phyloP scores from a whole-genome alignment of 2,888 invertebrate species.

The Drosophila borborema region DNA sequence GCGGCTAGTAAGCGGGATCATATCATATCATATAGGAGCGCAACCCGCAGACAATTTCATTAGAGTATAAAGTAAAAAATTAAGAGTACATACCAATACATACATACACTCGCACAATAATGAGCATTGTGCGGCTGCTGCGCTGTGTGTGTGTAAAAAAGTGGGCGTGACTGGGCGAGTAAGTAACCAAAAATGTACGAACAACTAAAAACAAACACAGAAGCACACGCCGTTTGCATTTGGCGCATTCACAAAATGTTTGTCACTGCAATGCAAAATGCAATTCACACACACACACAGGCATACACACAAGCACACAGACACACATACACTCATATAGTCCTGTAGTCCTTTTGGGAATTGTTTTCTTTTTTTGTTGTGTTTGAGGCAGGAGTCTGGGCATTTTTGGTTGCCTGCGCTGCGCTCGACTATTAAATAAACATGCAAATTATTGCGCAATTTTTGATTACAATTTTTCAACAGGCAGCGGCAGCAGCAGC shows the following conservation, averaged over 20 bases:
- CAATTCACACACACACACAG: constrained; percentile 30
- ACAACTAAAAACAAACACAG: constrained; percentile 65
- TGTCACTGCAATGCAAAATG: constrained; percentile 68
- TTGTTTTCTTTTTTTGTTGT: constrained; percentile 10
- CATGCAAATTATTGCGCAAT: constrained; percentile 82
- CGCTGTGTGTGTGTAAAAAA: neutral
- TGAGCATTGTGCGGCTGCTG: constrained; percentile 34
- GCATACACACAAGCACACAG: neutral
- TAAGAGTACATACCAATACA: constrained; percentile 38
- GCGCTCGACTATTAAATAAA: constrained; percentile 76
- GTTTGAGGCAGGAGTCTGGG: neutral
- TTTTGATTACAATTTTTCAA: constrained; percentile 80
- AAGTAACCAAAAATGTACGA: constrained; percentile 50
- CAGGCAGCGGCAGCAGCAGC: constrained; percentile 34
- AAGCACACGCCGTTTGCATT: constrained; percentile 47
- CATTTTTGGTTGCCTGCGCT: constrained; percentile 21
- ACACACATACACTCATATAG: constrained; percentile 7
- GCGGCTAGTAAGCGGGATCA: constrained; percentile 9
- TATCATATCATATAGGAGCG: constrained; percentile 31
- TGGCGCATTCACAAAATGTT: constrained; percentile 73
- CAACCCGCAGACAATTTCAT: constrained; percentile 80
- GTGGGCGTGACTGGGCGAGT: constrained; percentile 13
- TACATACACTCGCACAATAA: constrained; percentile 34
- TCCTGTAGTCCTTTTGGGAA: constrained; percentile 52
- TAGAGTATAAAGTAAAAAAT: constrained; percentile 60